Evolutionary conservation across 1,140 invertebrate genomes (phyloP).

Genomic region (Drosophila jambulina): DNA sequence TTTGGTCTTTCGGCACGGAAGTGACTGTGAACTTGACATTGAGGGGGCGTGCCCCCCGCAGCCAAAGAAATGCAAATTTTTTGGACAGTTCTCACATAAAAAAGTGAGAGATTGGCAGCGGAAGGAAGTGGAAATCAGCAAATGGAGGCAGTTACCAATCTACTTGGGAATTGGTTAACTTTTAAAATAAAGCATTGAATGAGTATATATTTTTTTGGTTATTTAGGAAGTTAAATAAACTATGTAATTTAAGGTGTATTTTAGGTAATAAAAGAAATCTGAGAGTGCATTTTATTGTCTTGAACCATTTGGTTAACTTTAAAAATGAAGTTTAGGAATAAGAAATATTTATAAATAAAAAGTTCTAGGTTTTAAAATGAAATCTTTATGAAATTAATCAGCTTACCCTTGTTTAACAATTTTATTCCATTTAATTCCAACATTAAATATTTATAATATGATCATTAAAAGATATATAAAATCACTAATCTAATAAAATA

Average conservation of each 20-base stretch:
- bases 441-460: neutral
- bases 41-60: slow-evolving; percentile 20
- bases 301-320: too few species aligned
- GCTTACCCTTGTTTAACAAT: neutral
- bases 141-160: slow-evolving; percentile 9
- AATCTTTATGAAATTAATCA: neutral
- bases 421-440: neutral
- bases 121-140: slow-evolving; percentile 43
- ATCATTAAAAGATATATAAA: neutral
- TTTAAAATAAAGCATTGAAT: neutral
- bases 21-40: slow-evolving; percentile 75
- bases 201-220: neutral
- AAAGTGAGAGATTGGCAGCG: slow-evolving; percentile 17
- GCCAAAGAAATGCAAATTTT: slow-evolving; percentile 52
- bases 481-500: neutral
- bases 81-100: slow-evolving; percentile 33
- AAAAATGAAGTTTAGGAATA: too few species aligned
- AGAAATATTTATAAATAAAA: too few species aligned
- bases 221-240: neutral
- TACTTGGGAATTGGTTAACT: neutral
- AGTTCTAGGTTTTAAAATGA: too few species aligned
- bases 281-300: too few species aligned
- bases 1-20: slow-evolving; percentile 44
- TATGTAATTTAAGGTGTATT: too few species aligned
- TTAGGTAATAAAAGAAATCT: too few species aligned